Evolutionary conservation across 2,797 vertebrate species (phyloP).

Genomic region (Hydrolagus colliei): DNA sequence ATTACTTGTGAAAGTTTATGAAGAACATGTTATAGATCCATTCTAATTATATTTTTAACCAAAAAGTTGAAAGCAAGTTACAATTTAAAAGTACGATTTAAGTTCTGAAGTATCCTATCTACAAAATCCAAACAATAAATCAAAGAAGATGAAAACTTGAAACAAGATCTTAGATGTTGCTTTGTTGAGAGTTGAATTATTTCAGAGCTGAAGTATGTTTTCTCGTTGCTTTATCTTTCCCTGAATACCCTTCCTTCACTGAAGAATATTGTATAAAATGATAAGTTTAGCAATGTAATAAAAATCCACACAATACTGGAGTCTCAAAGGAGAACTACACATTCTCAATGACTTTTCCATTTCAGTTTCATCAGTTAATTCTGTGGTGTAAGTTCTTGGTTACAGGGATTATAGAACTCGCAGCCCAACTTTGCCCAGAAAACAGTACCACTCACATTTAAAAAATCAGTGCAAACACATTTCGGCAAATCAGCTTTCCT

Average conservation of each 20-base stretch:
- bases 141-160: not conserved
- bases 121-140: not conserved
- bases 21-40: not conserved
- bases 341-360: not conserved
- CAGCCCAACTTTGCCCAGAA: not conserved
- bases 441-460: not conserved
- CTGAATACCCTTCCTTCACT: not conserved
- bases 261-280: not conserved
- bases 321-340: not conserved
- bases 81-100: not conserved
- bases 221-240: not conserved
- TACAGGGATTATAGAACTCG: not conserved
- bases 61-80: not conserved
- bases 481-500: not conserved
- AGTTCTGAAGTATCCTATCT: not conserved
- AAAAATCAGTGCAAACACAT: not conserved
- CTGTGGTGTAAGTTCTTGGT: not conserved
- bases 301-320: not conserved
- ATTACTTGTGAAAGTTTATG: too few relatives aligned
- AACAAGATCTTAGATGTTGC: not conserved
- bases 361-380: not conserved
- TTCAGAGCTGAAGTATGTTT: not conserved
- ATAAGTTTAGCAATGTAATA: not conserved
- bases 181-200: not conserved
- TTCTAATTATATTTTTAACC: not conserved